phyloP scores from a whole-genome alignment of 2,888 invertebrate species.

The Bellardia pandia region DNA sequence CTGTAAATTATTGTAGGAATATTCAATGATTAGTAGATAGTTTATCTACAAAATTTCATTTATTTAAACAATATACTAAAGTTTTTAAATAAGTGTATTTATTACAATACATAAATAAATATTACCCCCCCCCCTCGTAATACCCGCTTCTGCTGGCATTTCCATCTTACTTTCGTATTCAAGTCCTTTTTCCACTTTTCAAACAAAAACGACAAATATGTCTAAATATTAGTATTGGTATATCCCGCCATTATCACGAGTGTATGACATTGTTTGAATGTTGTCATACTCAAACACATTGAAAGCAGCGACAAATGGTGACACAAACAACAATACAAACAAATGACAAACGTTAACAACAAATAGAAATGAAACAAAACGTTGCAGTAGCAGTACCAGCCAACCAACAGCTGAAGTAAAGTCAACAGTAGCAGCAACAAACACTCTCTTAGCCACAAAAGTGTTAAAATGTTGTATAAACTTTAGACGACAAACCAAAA shows the following conservation, averaged over 20 bases:
- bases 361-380: conserved; percentile 40
- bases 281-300: conserved; percentile 31
- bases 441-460: conserved; percentile 63
- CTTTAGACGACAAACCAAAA: conserved; percentile 49
- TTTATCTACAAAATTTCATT: too few species aligned
- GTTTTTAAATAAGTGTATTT: too few species aligned
- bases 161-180: background rate
- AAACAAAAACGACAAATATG: background rate
- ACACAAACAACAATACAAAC: conserved; percentile 42
- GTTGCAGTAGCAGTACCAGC: conserved; percentile 28
- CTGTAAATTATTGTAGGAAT: too few species aligned
- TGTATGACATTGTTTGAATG: conserved; percentile 26
- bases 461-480: conserved; percentile 66
- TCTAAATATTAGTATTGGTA: background rate
- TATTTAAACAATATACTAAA: too few species aligned
- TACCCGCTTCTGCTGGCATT: background rate
- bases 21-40: too few species aligned
- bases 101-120: background rate
- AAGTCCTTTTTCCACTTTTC: conserved; percentile 18
- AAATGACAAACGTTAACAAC: conserved; percentile 29
- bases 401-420: background rate
- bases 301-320: conserved; percentile 44
- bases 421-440: conserved; percentile 22
- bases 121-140: background rate
- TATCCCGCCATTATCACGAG: conserved; percentile 26